These are phyloP conservation scores for Yasuhikotakia modesta DNA, from an alignment of 2,797 vertebrate genomes.

Conservation along the genomic window DNA sequence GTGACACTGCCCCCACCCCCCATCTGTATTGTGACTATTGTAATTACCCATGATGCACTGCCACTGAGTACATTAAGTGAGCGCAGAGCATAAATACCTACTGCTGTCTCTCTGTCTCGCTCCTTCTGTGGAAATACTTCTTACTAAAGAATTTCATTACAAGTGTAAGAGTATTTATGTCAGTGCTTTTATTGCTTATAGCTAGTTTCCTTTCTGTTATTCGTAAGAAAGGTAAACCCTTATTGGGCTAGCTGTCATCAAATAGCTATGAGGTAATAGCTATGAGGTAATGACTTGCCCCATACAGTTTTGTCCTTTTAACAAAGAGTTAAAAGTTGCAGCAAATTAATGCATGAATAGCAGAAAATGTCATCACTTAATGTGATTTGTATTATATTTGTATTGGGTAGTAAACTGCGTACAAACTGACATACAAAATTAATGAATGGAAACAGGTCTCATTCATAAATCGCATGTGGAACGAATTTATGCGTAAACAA, in stretches of 20 bases:
- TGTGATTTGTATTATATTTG: background rate
- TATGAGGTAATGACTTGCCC: constrained; percentile 30
- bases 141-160: constrained; percentile 41
- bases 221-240: background rate
- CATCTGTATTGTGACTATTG: constrained; percentile 77
- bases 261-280: constrained; percentile 22
- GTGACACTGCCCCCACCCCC: constrained; percentile 69
- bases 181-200: constrained; percentile 24
- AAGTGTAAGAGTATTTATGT: constrained; percentile 41
- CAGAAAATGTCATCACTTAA: background rate
- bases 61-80: constrained; percentile 55
- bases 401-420: background rate
- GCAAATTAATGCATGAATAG: background rate
- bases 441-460: background rate
- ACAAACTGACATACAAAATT: background rate
- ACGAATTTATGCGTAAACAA: background rate
- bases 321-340: constrained; percentile 32
- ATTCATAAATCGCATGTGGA: constrained; percentile 4
- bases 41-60: constrained; percentile 75
- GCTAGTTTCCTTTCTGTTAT: constrained; percentile 32
- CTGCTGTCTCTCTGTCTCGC: constrained; percentile 29
- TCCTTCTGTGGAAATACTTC: constrained; percentile 24
- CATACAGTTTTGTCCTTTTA: constrained; percentile 7
- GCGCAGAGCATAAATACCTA: constrained; percentile 42
- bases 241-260: constrained; percentile 18